Conservation (phyloP, 1,140 invertebrate species). For the Thereuonema tuberculata region DNA sequence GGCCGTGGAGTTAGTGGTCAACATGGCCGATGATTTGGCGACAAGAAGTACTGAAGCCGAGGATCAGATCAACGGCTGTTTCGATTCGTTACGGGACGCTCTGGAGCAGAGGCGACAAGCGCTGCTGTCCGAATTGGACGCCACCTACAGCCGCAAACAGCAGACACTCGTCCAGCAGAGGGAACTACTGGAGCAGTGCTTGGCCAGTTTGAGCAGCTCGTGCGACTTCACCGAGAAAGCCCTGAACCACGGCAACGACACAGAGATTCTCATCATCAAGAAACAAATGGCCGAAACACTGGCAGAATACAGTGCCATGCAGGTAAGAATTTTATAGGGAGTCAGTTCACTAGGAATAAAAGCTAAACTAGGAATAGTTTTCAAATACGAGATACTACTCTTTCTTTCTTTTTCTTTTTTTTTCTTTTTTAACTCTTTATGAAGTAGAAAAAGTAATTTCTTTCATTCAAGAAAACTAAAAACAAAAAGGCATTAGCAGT, state of each 20-base stretch:
- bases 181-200: constrained; percentile 30
- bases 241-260: constrained; percentile 35
- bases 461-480: too few relatives aligned
- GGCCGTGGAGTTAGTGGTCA: constrained; percentile 31
- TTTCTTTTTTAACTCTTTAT: too few relatives aligned
- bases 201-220: constrained; percentile 33
- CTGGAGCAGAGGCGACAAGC: constrained; percentile 31
- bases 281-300: constrained; percentile 40
- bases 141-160: constrained; percentile 32
- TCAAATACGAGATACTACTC: not conserved
- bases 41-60: constrained; percentile 28
- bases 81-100: constrained; percentile 29
- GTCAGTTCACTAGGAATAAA: too few relatives aligned
- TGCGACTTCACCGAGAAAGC: constrained; percentile 38
- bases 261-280: constrained; percentile 38
- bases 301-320: constrained; percentile 32
- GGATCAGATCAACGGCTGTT: constrained; percentile 28
- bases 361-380: too few relatives aligned
- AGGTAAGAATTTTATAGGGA: constrained; percentile 30
- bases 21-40: constrained; percentile 26
- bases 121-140: constrained; percentile 33
- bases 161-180: constrained; percentile 32
- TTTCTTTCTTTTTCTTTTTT: not conserved
- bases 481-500: too few relatives aligned
- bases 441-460: too few relatives aligned